These are phyloP conservation scores for Diuraphis noxia DNA, from an alignment of 1,140 invertebrate species.

Conservation along the genomic window DNA sequence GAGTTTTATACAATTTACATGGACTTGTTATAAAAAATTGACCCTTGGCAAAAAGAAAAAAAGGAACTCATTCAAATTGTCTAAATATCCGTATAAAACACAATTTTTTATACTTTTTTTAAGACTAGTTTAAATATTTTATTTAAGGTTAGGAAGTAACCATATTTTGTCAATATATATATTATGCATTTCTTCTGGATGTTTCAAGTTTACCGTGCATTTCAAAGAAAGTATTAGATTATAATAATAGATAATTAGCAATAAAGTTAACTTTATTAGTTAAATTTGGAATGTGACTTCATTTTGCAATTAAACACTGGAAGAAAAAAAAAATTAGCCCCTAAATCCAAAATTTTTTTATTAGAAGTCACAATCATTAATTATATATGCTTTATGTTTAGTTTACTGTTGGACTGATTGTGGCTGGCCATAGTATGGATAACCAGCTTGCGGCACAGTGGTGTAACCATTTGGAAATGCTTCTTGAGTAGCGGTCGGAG, in stretches of 20 bases:
- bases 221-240: constrained; percentile 54
- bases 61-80: constrained; percentile 52
- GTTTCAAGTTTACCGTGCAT: constrained; percentile 52
- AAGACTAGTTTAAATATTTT: constrained; percentile 54
- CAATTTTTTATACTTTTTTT: constrained; percentile 51
- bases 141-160: constrained; percentile 51
- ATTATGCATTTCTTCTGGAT: constrained; percentile 54
- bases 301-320: constrained; percentile 49
- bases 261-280: constrained; percentile 54
- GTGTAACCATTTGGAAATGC: constrained; percentile 63
- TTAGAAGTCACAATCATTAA: constrained; percentile 50
- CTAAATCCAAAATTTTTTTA: constrained; percentile 42
- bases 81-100: constrained; percentile 53
- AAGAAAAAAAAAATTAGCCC: constrained; percentile 52
- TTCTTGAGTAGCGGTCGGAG: constrained; percentile 64
- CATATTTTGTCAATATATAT: constrained; percentile 54
- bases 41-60: constrained; percentile 53
- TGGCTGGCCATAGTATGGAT: constrained; percentile 57
- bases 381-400: constrained; percentile 32
- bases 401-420: constrained; percentile 58
- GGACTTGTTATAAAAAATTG: constrained; percentile 54
- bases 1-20: constrained; percentile 54
- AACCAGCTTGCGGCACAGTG: constrained; percentile 52
- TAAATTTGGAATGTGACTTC: constrained; percentile 53
- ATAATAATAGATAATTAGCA: constrained; percentile 52